Evolutionary conservation across 2,888 invertebrate genomes (phyloP).

Genomic region (Lasius platythorax): DNA sequence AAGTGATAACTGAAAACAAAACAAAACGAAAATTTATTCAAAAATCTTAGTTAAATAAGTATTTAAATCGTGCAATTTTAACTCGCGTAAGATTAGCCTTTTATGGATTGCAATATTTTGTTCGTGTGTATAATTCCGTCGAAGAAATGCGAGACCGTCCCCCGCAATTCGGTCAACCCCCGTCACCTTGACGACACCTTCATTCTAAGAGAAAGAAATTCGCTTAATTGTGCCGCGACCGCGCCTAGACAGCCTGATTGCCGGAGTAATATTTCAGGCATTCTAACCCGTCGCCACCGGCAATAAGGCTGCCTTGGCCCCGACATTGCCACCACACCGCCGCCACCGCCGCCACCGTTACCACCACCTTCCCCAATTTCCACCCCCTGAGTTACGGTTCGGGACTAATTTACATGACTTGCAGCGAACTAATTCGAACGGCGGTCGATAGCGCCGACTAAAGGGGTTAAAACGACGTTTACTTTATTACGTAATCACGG

Average conservation of each 20-base stretch:
- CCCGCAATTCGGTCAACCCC: constrained; percentile 1
- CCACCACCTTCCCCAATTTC: constrained; percentile 34
- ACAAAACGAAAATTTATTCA: no score
- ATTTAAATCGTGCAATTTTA: neutral
- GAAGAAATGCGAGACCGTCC: neutral
- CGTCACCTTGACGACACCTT: neutral
- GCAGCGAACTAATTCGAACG: constrained; percentile 71
- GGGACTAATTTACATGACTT: constrained; percentile 75
- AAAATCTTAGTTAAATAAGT: neutral
- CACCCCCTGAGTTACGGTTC: constrained; percentile 63
- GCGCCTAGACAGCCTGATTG: constrained; percentile 48
- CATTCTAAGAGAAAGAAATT: constrained; percentile 34
- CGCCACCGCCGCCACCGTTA: neutral
- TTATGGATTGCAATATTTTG: neutral
- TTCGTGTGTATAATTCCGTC: neutral
- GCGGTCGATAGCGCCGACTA: constrained; percentile 68
- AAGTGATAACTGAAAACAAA: neutral
- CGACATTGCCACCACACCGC: constrained; percentile 16
- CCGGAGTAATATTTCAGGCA: constrained; percentile 67
- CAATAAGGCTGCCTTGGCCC: constrained; percentile 51
- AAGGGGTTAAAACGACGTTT: constrained; percentile 73
- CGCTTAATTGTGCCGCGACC: constrained; percentile 42
- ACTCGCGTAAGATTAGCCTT: neutral
- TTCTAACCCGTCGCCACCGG: constrained; percentile 64
- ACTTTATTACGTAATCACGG: constrained; percentile 74